Evolutionary conservation across 1,140 invertebrate genomes (phyloP), one percentile per base, ranked within the genome.

Genomic region (Pemphigus obesinymphae): DNA sequence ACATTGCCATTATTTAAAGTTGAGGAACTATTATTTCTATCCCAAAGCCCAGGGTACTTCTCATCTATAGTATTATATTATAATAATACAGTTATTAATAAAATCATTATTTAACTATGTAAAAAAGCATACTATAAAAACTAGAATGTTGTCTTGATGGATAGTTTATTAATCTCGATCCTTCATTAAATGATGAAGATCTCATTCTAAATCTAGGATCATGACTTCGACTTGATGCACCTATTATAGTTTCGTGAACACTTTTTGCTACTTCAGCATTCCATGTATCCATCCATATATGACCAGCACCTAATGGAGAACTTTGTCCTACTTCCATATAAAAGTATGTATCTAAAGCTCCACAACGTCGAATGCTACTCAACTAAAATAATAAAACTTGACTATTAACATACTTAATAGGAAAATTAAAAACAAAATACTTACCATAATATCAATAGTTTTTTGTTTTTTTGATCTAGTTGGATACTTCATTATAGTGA

Each of bases 201-300:
- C 92, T 88, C 87, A 90, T 90, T 87, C 93, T 88, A 87, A 83
- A 83, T 81, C 83, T 85, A 37, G 83, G 83, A n/a, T 82, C 76
- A 63, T 80, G 76, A 29, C 10, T 80, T 61, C 76, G 55, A 80
- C 76, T 80, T 29, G 76, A 31, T 80, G 55, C 76, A n/a, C 61
- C 53, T 84, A 94, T 90, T 85, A 97, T 94, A 40, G 92, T 93
- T 68, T 92, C 92, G 87, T 97, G 94, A 91, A 98, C 96, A 88
- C 96, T 95, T 85, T 94, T 91, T 4, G 96, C 95, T 83, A 95
- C 95, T 85, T 93, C 92, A 81, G 90, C 89, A 86, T 97, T 96
- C 85, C 96, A 95, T 0, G 95, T 93, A 85, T 95, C 92, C 92
- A 98, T 95, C 94, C 94, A 97, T 63, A 97, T 89, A 86, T 97